phyloP scores from a whole-genome alignment of 2,113 vertebrate genomes.

The Alosa alosa region DNA sequence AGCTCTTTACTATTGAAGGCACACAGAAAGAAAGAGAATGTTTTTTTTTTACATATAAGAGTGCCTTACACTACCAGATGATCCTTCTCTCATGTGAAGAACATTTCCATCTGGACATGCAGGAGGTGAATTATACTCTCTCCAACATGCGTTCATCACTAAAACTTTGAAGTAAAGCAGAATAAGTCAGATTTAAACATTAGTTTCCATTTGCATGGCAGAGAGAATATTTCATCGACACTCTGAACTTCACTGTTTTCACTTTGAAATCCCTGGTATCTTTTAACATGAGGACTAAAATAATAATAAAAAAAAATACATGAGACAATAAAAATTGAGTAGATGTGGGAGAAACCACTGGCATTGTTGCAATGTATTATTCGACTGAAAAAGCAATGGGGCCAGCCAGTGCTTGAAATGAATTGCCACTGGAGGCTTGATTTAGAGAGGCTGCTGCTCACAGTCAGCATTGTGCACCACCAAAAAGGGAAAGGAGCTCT shows the following conservation, averaged over 20 bases:
- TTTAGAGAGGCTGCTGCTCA: neutral
- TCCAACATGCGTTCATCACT: neutral
- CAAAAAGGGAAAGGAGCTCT: neutral
- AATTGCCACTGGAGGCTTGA: neutral
- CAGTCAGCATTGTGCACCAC: neutral
- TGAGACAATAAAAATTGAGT: neutral
- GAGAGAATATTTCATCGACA: neutral
- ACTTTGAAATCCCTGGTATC: neutral
- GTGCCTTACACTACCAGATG: neutral
- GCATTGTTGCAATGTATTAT: neutral
- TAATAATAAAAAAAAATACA: neutral
- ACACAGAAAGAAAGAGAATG: neutral
- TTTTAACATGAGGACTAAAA: neutral
- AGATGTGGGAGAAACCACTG: neutral
- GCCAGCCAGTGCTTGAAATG: neutral
- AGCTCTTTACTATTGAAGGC: neutral
- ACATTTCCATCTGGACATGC: neutral
- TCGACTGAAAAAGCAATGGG: neutral
- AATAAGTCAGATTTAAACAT: slow-evolving; percentile 15
- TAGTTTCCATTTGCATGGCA: neutral
- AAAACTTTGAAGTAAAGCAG: neutral
- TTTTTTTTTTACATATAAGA: neutral
- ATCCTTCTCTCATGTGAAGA: neutral
- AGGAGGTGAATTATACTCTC: neutral
- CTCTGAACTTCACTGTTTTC: neutral